Evolutionary conservation across 2,113 vertebrate genomes (phyloP).

Genomic region (Hippocampus guttulatus): DNA sequence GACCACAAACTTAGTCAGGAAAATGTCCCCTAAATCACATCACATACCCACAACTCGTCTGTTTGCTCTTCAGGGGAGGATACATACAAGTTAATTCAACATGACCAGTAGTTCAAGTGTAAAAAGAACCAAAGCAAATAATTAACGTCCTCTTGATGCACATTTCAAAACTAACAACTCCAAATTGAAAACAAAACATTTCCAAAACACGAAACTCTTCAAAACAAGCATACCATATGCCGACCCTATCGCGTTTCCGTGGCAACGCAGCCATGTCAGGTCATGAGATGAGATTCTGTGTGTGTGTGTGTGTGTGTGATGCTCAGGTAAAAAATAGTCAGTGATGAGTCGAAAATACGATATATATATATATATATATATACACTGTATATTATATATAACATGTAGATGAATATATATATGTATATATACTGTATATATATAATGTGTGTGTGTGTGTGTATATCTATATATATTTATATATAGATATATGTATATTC

Average conservation of each 20-base stretch:
- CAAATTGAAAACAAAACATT: neutral
- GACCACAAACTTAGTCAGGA: too few species aligned
- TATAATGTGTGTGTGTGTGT: too few species aligned
- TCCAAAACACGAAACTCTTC: neutral
- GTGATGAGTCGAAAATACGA: neutral
- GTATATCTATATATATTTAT: too few species aligned
- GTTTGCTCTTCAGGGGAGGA: neutral
- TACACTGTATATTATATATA: too few species aligned
- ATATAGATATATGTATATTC: too few species aligned
- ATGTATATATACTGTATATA: too few species aligned
- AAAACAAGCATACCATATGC: neutral
- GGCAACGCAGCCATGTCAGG: neutral
- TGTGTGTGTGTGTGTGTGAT: neutral
- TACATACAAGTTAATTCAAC: neutral
- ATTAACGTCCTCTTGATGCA: neutral
- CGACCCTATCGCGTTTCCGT: neutral
- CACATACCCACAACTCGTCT: too few species aligned
- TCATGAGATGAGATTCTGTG: neutral
- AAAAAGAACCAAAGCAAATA: neutral
- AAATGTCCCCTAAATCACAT: too few species aligned
- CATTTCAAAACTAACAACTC: constrained; percentile 3
- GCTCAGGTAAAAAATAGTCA: neutral
- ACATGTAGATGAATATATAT: too few species aligned
- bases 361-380: too few species aligned
- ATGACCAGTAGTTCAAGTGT: neutral